Evolutionary conservation across 2,113 vertebrate genomes (phyloP).

Genomic region (Glaucomys volans): DNA sequence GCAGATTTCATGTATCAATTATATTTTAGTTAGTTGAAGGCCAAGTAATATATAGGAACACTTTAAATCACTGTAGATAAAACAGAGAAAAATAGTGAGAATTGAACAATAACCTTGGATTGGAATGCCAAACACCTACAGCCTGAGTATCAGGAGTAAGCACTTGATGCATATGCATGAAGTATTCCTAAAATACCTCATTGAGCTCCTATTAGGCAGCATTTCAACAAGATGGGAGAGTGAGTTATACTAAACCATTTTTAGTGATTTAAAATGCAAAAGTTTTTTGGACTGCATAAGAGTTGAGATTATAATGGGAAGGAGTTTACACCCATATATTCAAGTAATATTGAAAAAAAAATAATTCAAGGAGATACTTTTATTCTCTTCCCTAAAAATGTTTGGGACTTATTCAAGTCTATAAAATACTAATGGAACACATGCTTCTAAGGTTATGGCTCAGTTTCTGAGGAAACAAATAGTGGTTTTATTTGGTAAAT

Average conservation of each 20-base stretch:
- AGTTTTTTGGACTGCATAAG: background rate
- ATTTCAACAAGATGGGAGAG: background rate
- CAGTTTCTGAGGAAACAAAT: background rate
- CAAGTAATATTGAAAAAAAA: slow-evolving; percentile 14
- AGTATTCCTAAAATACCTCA: background rate
- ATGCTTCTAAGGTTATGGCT: background rate
- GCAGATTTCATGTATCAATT: background rate
- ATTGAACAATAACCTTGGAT: background rate
- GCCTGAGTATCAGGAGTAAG: background rate
- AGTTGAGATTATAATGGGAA: background rate
- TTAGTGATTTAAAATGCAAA: background rate
- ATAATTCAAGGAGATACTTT: background rate
- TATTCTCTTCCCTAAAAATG: background rate
- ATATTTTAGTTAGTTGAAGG: background rate
- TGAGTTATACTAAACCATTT: background rate
- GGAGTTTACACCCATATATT: background rate
- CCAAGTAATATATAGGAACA: background rate
- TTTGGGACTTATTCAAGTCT: background rate
- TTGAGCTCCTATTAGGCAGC: background rate
- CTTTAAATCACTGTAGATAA: background rate
- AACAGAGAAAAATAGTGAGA: background rate
- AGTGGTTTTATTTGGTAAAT: background rate
- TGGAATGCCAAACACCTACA: background rate
- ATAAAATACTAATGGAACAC: background rate
- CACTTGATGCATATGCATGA: background rate